Conservation (phyloP, 2,113 vertebrate genomes). For the Caracal caracal region DNA sequence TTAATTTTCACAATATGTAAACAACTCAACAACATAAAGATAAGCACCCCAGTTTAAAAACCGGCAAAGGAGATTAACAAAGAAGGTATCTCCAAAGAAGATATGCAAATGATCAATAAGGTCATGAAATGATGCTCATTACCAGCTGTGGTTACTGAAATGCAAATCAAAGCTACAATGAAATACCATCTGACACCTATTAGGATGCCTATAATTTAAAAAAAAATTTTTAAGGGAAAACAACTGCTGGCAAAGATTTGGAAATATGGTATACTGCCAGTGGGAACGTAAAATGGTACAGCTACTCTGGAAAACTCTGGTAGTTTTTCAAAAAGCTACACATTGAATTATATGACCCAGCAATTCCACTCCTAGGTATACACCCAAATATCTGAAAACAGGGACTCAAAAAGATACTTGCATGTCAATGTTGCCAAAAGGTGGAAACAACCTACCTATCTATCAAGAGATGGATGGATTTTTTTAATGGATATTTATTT, state of each 20-base stretch:
- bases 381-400: constrained; percentile 44
- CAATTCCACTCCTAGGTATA: not conserved
- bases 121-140: not conserved
- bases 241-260: not conserved
- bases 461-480: not conserved
- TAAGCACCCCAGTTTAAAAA: constrained; percentile 34
- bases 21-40: constrained; percentile 29
- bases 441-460: not conserved
- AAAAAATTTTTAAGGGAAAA: not conserved
- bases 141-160: not conserved
- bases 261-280: not conserved
- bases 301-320: not conserved
- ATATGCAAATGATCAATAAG: not conserved
- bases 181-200: not conserved
- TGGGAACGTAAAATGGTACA: not conserved
- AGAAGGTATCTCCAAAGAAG: not conserved
- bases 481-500: not conserved
- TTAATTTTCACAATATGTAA: not conserved
- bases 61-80: not conserved
- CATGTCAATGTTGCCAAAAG: not conserved
- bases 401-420: not conserved
- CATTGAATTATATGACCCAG: not conserved
- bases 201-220: not conserved
- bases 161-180: not conserved
- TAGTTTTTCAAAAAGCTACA: constrained; percentile 21